Evolutionary conservation across 2,888 invertebrate species (phyloP).

Genomic region (Drosophila infuscata): DNA sequence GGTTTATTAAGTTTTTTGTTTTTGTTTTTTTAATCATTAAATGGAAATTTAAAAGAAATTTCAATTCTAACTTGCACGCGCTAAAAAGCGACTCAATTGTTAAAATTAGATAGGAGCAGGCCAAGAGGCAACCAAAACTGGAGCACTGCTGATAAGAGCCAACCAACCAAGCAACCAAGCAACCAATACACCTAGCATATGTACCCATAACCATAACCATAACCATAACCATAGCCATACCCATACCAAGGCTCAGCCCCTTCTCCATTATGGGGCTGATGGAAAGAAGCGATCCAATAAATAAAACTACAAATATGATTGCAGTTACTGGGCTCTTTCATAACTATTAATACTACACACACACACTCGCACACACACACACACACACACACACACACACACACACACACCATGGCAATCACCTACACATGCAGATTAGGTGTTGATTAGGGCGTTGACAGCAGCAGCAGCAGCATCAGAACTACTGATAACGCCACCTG

Average conservation of each 20-base stretch:
- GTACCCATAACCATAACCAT: neutral
- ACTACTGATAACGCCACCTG: conserved; percentile 24
- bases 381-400: neutral
- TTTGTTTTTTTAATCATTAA: conserved; percentile 46
- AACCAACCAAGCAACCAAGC: too few relatives aligned
- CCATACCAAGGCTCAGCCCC: conserved; percentile 2
- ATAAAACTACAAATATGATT: conserved; percentile 48
- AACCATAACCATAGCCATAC: neutral
- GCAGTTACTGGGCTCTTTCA: conserved; percentile 11
- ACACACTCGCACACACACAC: neutral
- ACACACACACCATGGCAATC: neutral
- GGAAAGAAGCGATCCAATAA: conserved; percentile 52
- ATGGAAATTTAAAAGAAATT: conserved; percentile 28
- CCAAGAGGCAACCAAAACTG: conserved; percentile 36
- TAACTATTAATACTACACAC: neutral
- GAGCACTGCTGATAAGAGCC: conserved; percentile 56
- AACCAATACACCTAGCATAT: too few relatives aligned
- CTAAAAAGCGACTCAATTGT: conserved; percentile 24
- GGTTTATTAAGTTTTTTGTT: conserved; percentile 18
- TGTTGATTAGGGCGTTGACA: conserved; percentile 55
- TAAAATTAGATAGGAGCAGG: conserved; percentile 37
- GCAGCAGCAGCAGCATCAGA: conserved; percentile 16
- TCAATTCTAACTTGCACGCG: conserved; percentile 25
- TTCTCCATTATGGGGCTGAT: conserved; percentile 11
- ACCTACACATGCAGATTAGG: conserved; percentile 35